phyloP scores from a whole-genome alignment of 2,113 vertebrate genomes.

The Pontoporia blainvillei region DNA sequence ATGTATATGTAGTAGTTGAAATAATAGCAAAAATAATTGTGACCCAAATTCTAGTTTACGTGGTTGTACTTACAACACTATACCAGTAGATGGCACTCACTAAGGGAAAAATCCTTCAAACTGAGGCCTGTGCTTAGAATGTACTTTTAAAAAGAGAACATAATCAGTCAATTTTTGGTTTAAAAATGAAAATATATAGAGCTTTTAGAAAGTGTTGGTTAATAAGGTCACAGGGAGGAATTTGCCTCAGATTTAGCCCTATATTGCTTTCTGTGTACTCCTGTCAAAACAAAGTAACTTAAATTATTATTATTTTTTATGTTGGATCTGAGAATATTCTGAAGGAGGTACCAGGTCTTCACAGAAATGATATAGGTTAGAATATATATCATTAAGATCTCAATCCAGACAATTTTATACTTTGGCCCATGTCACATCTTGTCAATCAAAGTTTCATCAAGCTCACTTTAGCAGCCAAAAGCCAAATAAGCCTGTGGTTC shows the following conservation, averaged over 20 bases:
- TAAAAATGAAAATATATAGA: neutral
- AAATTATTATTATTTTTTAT: neutral
- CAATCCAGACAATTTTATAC: neutral
- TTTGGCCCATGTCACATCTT: neutral
- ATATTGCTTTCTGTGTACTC: neutral
- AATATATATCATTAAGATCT: neutral
- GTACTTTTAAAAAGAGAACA: neutral
- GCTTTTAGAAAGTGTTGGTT: neutral
- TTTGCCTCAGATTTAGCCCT: neutral
- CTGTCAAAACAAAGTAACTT: neutral
- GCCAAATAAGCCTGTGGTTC: neutral
- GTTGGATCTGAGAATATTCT: neutral
- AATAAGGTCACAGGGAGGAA: neutral
- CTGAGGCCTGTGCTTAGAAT: neutral
- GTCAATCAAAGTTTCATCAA: neutral
- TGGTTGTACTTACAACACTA: neutral
- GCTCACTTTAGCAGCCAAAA: neutral
- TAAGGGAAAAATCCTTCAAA: slow-evolving; percentile 34
- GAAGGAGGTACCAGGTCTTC: neutral
- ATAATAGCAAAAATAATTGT: neutral
- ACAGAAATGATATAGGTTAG: accelerated
- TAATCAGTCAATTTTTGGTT: neutral
- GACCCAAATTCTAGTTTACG: neutral
- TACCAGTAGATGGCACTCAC: slow-evolving; percentile 50
- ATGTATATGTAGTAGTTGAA: neutral